A percentile compares a stretch with the other conserved stretches of the same genome.
These are phyloP conservation scores for Chloroclysta siterata DNA, from an alignment of 2,888 invertebrate species.

Conservation along the genomic window DNA sequence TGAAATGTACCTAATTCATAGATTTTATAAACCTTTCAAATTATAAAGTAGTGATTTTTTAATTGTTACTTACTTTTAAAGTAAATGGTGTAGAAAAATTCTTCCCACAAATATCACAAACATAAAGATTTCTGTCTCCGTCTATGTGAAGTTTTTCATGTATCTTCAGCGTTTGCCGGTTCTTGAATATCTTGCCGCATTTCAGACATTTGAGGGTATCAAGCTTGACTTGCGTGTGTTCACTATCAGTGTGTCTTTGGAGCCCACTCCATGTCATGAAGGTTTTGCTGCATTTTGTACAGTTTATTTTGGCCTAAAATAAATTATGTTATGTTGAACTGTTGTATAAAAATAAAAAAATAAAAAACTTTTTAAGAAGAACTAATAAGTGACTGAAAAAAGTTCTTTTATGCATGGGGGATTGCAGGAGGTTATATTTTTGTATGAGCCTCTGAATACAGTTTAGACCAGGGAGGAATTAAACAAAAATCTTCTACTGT, in stretches of 20 bases:
- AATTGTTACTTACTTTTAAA: constrained; percentile 57
- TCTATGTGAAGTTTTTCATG: constrained; percentile 68
- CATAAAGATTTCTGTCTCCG: constrained; percentile 53
- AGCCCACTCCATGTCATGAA: constrained; percentile 72
- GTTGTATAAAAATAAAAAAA: not conserved
- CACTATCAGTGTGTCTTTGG: constrained; percentile 63
- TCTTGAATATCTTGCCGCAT: constrained; percentile 73
- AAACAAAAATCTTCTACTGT: no score
- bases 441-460: no score
- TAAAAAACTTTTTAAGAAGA: not conserved
- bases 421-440: no score
- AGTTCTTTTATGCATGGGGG: no score
- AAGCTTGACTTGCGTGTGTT: constrained; percentile 61
- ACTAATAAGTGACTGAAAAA: no score
- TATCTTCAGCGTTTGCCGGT: constrained; percentile 60
- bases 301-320: constrained; percentile 58
- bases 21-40: no score
- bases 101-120: constrained; percentile 76
- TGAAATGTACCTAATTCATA: no score
- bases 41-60: no score
- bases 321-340: not conserved
- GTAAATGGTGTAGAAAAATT: constrained; percentile 59
- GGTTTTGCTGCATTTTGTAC: constrained; percentile 67
- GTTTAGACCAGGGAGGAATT: no score
- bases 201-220: constrained; percentile 61